Base-by-base conservation (phyloP, 2,888 invertebrate species). In the Danaus chrysippus region DNA sequence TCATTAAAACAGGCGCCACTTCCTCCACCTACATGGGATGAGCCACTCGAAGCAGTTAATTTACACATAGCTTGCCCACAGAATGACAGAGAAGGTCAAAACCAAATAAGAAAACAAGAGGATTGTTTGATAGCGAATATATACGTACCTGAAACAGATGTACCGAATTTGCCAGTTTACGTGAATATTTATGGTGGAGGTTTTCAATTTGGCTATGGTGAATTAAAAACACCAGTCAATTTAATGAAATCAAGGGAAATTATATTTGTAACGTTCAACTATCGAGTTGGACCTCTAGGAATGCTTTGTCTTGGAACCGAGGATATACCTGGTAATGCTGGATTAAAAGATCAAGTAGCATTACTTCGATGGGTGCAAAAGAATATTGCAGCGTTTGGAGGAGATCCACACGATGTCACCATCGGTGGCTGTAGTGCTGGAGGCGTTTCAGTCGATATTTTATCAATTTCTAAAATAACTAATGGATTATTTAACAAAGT, bases 131-230 rank as follows among this genome's bases (percentile, higher is more conserved):
- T 75, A n/a, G 70, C 67, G 3, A 75, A 71, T 23, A 58, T 75
- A 2, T 71, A 66, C 55, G 66, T 73, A 0, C 74, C 74, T 6
- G 63, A 71, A 11, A 71, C 69, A 10, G 59, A 68, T n/a, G 54
- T 63, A 17, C 64, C 55, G 0, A 69, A 69, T 15, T 58, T 72
- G 10, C 81, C 89, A 1, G 88, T 89, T 1, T 65, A 87, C 53
- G 81, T 89, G n/a, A 72, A 76, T 54, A 71, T 89, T 2, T 89
- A 89, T 59, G 88, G 88, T 19, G 89, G 90, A 3, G 84, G 77
- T 5, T 87, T 79, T 62, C 76, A 82, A 71, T 58, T 73, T 1
- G 87, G 85, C 6, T 71, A 64, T 42, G 83, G 85, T 1, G 71
- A 78, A 58, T 64, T 43, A 10, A 11, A 10, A 8, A 46, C 44